These are phyloP conservation scores for Acrocephalus arundinaceus DNA, from an alignment of 2,113 vertebrate genomes.

Conservation along the genomic window DNA sequence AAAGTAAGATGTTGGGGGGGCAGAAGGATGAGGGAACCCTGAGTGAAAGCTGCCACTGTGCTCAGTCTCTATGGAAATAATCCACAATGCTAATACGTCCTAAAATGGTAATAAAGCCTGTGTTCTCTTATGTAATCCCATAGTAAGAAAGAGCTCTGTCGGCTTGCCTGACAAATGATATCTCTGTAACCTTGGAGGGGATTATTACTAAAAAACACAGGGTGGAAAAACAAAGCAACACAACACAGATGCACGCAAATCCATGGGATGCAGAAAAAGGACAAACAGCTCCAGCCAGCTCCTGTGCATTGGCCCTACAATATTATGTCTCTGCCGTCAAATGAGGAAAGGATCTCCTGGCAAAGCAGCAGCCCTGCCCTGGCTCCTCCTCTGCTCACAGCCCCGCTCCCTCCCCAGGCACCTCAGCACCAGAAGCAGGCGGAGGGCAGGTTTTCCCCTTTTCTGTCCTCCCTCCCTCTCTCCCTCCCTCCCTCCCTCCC, in stretches of 20 bases:
- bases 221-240: neutral
- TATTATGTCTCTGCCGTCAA: neutral
- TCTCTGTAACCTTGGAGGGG: constrained; percentile 64
- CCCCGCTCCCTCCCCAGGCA: neutral
- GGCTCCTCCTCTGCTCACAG: neutral
- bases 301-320: fast-evolving
- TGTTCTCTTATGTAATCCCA: constrained; percentile 69
- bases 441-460: neutral
- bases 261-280: constrained; percentile 3
- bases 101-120: constrained; percentile 67
- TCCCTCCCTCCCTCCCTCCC: neutral
- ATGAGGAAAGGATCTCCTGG: neutral
- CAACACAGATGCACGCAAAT: neutral
- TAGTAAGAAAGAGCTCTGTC: constrained; percentile 60
- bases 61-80: constrained; percentile 61
- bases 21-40: neutral
- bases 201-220: constrained; percentile 61
- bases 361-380: neutral
- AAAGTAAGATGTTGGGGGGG: neutral
- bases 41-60: neutral
- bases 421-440: neutral
- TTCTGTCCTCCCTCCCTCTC: neutral
- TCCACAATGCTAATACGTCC: constrained; percentile 61
- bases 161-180: constrained; percentile 65
- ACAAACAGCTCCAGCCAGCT: neutral